phyloP scores from a whole-genome alignment of 2,113 vertebrate species.

The Hylia prasina region DNA sequence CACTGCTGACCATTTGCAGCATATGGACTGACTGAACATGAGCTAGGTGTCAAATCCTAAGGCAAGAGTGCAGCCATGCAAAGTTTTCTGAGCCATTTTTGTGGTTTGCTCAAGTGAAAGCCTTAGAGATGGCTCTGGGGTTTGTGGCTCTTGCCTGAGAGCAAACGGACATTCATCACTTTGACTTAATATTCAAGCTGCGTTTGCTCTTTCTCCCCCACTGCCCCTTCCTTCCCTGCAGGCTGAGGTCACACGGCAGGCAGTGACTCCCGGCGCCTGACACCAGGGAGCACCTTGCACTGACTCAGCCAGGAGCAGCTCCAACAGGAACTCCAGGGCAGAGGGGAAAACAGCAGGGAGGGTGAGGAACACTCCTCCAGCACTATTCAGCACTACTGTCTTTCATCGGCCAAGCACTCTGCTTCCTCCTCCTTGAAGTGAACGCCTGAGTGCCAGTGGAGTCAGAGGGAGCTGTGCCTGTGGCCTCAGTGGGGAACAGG shows the following conservation, averaged over 20 bases:
- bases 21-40: background rate
- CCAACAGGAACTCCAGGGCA: background rate
- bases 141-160: background rate
- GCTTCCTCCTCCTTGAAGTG: background rate
- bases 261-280: background rate
- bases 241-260: slow-evolving; percentile 10
- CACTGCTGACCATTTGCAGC: background rate
- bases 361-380: background rate
- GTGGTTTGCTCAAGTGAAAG: background rate
- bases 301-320: background rate
- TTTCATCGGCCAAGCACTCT: background rate
- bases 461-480: background rate
- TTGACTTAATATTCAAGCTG: background rate
- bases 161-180: background rate
- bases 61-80: background rate
- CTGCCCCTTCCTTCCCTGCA: background rate
- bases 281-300: background rate
- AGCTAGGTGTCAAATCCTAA: background rate
- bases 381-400: background rate
- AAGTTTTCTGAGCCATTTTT: background rate
- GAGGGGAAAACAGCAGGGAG: background rate
- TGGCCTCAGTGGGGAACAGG: background rate
- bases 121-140: background rate
- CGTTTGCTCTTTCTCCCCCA: background rate
- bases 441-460: background rate